Evolutionary conservation across 1,140 invertebrate genomes (phyloP).

Genomic region (Sipha flava): DNA sequence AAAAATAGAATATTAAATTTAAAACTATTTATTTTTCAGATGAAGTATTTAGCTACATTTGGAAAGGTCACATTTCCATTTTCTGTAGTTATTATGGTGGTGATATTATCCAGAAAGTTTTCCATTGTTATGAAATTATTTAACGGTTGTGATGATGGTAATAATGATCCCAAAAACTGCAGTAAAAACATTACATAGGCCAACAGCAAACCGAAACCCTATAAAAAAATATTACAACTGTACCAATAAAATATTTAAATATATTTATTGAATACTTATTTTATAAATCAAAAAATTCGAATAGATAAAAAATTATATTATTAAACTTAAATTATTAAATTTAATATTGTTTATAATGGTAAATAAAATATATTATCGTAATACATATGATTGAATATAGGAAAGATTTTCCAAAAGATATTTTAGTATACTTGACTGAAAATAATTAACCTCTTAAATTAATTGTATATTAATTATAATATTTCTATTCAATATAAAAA

Average conservation of each 20-base stretch:
- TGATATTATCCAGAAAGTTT: background rate
- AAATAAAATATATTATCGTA: too few species aligned
- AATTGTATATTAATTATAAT: too few species aligned
- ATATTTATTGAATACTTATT: background rate
- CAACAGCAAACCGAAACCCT: background rate
- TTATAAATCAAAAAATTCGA: background rate
- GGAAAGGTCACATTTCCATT: background rate
- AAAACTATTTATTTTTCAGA: background rate
- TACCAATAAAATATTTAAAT: background rate
- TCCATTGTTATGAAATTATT: background rate
- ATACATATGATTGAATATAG: too few species aligned
- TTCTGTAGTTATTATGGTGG: background rate
- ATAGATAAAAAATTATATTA: background rate
- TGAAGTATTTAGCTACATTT: background rate
- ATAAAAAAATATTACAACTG: background rate
- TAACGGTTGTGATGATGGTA: background rate
- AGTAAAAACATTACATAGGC: background rate
- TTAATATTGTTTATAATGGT: too few species aligned
- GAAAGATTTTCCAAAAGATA: too few species aligned
- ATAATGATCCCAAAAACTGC: background rate
- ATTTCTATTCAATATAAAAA: too few species aligned
- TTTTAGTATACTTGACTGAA: too few species aligned
- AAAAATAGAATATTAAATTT: too few species aligned
- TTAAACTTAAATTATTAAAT: too few species aligned
- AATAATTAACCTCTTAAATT: too few species aligned